Evolutionary conservation across 2,113 vertebrate genomes (phyloP), one percentile per base, ranked within the genome.

Genomic region (Odontesthes bonariensis): DNA sequence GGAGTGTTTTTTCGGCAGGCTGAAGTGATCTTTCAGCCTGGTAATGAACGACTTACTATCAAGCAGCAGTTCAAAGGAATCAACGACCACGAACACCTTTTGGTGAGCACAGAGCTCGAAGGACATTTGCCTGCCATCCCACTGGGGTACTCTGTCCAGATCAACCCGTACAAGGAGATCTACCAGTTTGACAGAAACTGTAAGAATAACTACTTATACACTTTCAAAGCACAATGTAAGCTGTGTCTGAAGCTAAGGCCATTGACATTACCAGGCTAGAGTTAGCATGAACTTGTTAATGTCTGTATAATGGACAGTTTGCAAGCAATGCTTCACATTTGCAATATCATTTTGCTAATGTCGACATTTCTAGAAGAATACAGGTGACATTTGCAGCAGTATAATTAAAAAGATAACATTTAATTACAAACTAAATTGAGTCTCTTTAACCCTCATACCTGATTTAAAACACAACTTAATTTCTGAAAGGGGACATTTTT

Each of bases 71-170:
- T 99, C 74, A 93, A 93, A 42, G 97, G 97, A 44, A 95, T 98
- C 2, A 95, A 99, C 1, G 96, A 98, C 52, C 97, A 98, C 0
- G 96, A 96, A 22, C 97, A 99, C 84, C 94, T 99, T 73, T 94
- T 96, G 54, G 95, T 98, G 69, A 93, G 86, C 93, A 98, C 97
- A 0, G 92, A 94, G 58, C 93, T 98, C 91, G 95, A 97, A 17
- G 97, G 97, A 56, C 94, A 79, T 0, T 82, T 99, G 44, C 97
- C 97, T 0, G 91, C 94, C 56, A 83, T 98, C 11, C 87, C 90
- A 0, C 85, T 19, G 0, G 96, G 94, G 0, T 83, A 96, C 31
- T 85, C 93, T 0, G 94, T 99, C 23, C 94, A 96, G 27, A 96
- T 98, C 56, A 93, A 94, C 38, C 96, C 96, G 0, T 98, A 98